phyloP scores from a whole-genome alignment of 2,888 invertebrate genomes.

The Hypsopygia costalis region DNA sequence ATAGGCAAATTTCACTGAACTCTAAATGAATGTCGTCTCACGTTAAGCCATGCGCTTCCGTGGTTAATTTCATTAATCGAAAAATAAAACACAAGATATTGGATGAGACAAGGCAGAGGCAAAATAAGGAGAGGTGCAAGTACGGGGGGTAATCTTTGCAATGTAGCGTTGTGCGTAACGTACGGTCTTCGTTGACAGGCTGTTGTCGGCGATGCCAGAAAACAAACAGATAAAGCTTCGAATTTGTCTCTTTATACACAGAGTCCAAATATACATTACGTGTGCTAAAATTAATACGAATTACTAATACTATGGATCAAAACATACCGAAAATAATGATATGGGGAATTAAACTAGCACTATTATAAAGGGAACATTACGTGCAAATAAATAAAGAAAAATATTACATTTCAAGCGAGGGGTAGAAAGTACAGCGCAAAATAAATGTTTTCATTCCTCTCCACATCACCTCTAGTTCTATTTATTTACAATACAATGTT shows the following conservation, averaged over 20 bases:
- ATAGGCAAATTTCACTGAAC: conserved; percentile 38
- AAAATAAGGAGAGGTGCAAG: conserved; percentile 71
- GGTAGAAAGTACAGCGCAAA: conserved; percentile 47
- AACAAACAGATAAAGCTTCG: conserved; percentile 79
- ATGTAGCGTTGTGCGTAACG: conserved; percentile 45
- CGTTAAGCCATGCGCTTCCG: conserved; percentile 67
- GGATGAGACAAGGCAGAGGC: conserved; percentile 67
- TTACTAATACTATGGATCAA: conserved; percentile 39
- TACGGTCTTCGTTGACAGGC: conserved; percentile 34
- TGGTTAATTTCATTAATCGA: conserved; percentile 61
- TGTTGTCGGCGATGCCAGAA: conserved; percentile 76
- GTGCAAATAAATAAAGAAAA: conserved; percentile 39
- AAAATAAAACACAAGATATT: conserved; percentile 41
- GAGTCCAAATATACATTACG: conserved; percentile 32
- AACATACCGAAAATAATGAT: conserved; percentile 27
- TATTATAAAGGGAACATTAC: conserved; percentile 30
- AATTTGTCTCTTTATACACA: conserved; percentile 44
- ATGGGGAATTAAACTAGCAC: conserved; percentile 25
- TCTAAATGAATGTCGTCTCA: conserved; percentile 33
- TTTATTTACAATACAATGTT: conserved; percentile 40
- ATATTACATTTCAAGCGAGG: conserved; percentile 48
- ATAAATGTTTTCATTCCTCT: conserved; percentile 47
- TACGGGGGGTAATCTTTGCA: conserved; percentile 42
- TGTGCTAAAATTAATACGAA: conserved; percentile 40
- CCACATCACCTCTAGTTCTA: conserved; percentile 56